These are phyloP conservation scores for Deroplatys truncata DNA, from an alignment of 2,888 invertebrate genomes.

Conservation along the genomic window DNA sequence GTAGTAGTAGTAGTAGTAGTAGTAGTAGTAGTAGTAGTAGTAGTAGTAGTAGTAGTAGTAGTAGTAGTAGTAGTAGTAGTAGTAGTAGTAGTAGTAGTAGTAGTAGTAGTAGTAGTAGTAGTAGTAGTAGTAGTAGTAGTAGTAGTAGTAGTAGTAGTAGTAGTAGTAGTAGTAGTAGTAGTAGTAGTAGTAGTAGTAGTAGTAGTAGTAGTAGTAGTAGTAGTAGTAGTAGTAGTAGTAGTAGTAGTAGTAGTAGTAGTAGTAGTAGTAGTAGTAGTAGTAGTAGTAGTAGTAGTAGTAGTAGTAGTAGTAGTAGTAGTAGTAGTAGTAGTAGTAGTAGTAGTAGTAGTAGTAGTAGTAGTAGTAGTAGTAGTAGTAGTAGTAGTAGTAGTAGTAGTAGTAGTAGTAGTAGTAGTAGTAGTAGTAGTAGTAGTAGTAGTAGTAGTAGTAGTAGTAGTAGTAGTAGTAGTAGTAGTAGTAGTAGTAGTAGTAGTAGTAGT, in stretches of 20 bases:
- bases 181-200: not conserved
- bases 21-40: not conserved
- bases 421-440: not conserved
- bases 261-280: not conserved
- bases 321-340: not conserved
- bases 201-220: not conserved
- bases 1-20: not conserved
- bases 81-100: not conserved
- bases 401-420: not conserved
- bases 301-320: not conserved
- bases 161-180: not conserved
- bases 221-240: not conserved
- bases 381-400: not conserved
- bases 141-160: not conserved
- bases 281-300: not conserved
- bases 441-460: not conserved
- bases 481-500: not conserved
- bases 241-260: too few species aligned
- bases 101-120: not conserved
- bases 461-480: not conserved
- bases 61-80: not conserved
- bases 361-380: not conserved
- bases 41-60: not conserved
- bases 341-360: not conserved
- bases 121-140: not conserved